Evolutionary conservation across 2,888 invertebrate genomes (phyloP), one percentile per base, ranked within the genome.

Genomic region (Liodrosophila aerea): DNA sequence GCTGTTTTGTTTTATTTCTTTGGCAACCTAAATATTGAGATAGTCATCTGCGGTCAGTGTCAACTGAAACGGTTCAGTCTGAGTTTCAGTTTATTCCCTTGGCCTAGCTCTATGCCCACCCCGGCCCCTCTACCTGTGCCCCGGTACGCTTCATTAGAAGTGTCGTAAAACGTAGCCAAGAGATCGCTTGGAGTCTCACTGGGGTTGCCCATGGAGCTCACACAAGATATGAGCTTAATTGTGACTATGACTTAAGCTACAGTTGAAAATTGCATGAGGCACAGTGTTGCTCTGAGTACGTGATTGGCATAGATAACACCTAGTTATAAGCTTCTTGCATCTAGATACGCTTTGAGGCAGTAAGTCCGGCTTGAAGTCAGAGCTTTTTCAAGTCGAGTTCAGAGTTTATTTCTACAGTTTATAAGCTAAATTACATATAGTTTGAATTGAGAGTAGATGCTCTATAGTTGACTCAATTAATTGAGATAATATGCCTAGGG

Each of bases 21-120:
- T 51, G 68, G 61, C 64, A 81, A 85, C 85, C 81, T 74, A 85
- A 80, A 83, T 83, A 81, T 80, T 67, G 68, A 62, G 81, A 85
- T 85, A 76, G 72, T 37, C 58, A 81, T 81, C 83, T 69, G 64
- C 64, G 82, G 72, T 65, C 83, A 85, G 82, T 85, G 82, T 85
- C 82, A 77, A 71, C 84, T 49, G 63, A 37, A 60, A 56, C 65
- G 56, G 66, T 44, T 64, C 40, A 57, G 57, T 45, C 22, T 43
- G 36, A 22, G 62, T 45, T 30, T 43, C 33, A 22, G 62, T 33
- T 41, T 53, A 47, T 53, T 70, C 54, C 60, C 65, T 54, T 37
- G 37, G 45, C 54, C 53, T 16, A 30, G 9, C 7, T n/a, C 27
- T 8, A n/a, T n/a, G n/a, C n/a, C n/a, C n/a, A n/a, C n/a, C n/a